A percentile compares a stretch with the other conserved stretches of the same genome.
phyloP scores from a whole-genome alignment of 2,113 vertebrate genomes.

The Pygoscelis adeliae region DNA sequence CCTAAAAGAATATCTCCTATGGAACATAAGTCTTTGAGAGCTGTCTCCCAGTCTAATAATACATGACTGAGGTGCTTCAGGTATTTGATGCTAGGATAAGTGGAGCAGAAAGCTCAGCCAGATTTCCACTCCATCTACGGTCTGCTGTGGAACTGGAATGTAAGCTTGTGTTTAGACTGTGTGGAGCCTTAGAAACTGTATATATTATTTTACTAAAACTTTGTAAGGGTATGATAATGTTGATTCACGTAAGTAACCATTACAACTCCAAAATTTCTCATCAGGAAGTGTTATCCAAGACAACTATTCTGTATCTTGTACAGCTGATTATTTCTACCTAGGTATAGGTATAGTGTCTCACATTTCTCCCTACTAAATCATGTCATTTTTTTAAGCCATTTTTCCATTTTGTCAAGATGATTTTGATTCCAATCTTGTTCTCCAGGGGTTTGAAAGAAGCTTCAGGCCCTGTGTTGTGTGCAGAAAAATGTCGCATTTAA shows the following conservation, averaged over 20 bases:
- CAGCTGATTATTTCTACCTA: neutral
- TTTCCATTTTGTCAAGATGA: neutral
- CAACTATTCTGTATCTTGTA: neutral
- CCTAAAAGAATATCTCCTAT: neutral
- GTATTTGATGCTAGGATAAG: neutral
- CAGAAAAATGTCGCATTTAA: neutral
- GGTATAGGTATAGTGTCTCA: neutral
- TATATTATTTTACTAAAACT: neutral
- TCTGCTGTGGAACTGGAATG: neutral
- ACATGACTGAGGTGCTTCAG: neutral
- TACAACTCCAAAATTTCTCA: neutral
- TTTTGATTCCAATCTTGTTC: neutral
- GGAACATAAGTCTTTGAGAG: neutral
- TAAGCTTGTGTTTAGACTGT: neutral
- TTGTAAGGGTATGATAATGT: neutral
- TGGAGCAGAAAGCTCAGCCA: neutral
- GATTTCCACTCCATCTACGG: neutral
- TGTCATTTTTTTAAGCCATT: neutral
- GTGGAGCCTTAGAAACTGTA: neutral
- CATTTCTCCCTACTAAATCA: neutral
- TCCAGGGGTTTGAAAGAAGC: neutral
- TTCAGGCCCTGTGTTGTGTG: neutral
- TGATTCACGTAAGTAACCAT: neutral
- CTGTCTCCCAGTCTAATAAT: neutral
- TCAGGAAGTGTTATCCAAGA: neutral